A percentile compares a stretch with the other conserved stretches of the same genome.
Conservation (phyloP, 2,113 vertebrate genomes). For the Mungos mungo region DNA sequence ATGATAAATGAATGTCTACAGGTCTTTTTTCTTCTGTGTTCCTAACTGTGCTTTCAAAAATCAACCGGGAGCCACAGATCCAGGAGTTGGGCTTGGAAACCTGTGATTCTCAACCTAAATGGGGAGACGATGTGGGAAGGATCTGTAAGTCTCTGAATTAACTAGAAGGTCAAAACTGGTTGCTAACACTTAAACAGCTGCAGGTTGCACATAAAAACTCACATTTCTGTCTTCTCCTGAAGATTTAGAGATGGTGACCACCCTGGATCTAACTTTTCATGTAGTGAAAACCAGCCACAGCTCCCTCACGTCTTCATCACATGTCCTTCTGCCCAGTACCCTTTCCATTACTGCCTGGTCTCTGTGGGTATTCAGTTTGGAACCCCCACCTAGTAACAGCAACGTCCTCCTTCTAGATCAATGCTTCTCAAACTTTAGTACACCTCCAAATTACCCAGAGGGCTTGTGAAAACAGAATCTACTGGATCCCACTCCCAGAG, state of each 20-base stretch:
- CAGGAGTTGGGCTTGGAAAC: not conserved
- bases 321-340: not conserved
- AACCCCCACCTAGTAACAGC: fast-evolving
- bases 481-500: not conserved
- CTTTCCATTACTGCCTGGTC: not conserved
- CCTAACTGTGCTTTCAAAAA: constrained; percentile 15
- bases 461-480: not conserved
- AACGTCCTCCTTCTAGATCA: not conserved
- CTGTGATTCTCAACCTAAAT: not conserved
- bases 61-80: not conserved
- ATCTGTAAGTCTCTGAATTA: not conserved
- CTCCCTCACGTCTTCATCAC: not conserved
- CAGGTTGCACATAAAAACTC: not conserved
- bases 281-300: not conserved
- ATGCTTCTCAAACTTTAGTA: not conserved
- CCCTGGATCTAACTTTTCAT: not conserved
- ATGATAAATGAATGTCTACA: not conserved
- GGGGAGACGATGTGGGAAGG: not conserved
- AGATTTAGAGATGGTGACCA: not conserved
- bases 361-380: not conserved
- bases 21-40: not conserved
- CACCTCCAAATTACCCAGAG: not conserved
- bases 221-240: not conserved
- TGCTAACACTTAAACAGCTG: not conserved
- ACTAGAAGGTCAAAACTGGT: not conserved